A percentile compares a stretch with the other conserved stretches of the same genome.
Conservation (phyloP, 2,113 vertebrate species). For the Speoplatyrhinus poulsoni region DNA sequence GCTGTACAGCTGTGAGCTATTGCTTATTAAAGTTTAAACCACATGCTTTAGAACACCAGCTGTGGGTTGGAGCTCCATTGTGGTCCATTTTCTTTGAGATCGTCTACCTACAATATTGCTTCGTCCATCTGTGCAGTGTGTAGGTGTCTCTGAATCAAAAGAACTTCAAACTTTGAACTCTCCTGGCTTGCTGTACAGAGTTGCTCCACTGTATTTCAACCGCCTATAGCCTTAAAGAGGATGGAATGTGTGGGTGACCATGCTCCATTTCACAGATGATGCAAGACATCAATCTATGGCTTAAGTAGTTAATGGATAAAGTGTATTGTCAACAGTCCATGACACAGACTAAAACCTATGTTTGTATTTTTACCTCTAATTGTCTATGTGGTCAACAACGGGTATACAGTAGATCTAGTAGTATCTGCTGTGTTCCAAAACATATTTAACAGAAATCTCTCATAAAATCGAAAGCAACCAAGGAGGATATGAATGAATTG, state of each 20-base stretch:
- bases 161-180: constrained; percentile 37
- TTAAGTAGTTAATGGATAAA: neutral
- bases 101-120: constrained; percentile 22
- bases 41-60: constrained; percentile 21
- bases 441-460: too few species aligned
- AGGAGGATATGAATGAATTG: too few species aligned
- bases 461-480: too few species aligned
- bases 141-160: constrained; percentile 38
- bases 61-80: constrained; percentile 35
- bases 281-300: neutral
- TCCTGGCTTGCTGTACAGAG: constrained; percentile 21
- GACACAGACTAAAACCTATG: too few species aligned
- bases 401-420: too few species aligned
- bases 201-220: constrained; percentile 20
- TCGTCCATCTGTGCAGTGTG: constrained; percentile 33
- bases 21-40: constrained; percentile 37
- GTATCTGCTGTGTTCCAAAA: too few species aligned
- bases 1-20: neutral
- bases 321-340: neutral
- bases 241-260: constrained; percentile 3
- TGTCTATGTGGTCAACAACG: too few species aligned
- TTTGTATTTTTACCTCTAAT: too few species aligned
- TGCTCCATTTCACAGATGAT: too few species aligned
- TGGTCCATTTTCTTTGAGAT: neutral
- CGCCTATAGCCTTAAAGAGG: constrained; percentile 31